Conservation (phyloP, 2,888 invertebrate species). For the Drosophila nr. medialis region DNA sequence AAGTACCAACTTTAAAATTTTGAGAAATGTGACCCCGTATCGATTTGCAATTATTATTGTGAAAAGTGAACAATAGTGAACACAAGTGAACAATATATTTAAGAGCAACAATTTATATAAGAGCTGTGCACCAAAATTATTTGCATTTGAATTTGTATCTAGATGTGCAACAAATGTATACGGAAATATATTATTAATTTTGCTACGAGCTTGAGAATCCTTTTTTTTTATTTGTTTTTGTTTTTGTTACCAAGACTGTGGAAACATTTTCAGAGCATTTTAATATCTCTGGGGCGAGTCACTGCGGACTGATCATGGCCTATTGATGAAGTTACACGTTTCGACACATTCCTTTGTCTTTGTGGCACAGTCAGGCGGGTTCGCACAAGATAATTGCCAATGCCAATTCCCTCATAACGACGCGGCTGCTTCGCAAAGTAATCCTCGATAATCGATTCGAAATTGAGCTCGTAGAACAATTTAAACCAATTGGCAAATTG, state of each 20-base stretch:
- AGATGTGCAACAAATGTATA: background rate
- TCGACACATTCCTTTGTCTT: too few species aligned
- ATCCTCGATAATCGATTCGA: fast-evolving
- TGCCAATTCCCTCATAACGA: background rate
- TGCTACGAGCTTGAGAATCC: background rate
- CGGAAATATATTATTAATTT: background rate
- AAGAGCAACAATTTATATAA: background rate
- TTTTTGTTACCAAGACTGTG: background rate
- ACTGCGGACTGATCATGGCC: too few species aligned
- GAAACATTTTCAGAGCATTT: too few species aligned
- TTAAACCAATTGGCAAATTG: slow-evolving; percentile 34
- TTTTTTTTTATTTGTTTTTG: background rate
- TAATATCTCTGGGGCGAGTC: too few species aligned
- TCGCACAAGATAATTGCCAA: slow-evolving; percentile 2
- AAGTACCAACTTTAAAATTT: background rate
- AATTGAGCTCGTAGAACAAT: slow-evolving; percentile 22
- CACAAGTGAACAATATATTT: background rate
- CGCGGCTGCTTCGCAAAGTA: slow-evolving; percentile 18
- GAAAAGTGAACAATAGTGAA: too few species aligned
- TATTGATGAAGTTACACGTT: background rate
- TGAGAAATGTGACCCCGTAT: background rate
- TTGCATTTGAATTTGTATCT: background rate
- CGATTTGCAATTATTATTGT: background rate
- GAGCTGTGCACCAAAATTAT: background rate
- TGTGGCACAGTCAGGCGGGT: too few species aligned